Percentiles rank a stretch among this genome's conserved stretches.
Evolutionary conservation across 2,797 vertebrate genomes (phyloP).

Genomic region (Hoplostethus atlanticus): DNA sequence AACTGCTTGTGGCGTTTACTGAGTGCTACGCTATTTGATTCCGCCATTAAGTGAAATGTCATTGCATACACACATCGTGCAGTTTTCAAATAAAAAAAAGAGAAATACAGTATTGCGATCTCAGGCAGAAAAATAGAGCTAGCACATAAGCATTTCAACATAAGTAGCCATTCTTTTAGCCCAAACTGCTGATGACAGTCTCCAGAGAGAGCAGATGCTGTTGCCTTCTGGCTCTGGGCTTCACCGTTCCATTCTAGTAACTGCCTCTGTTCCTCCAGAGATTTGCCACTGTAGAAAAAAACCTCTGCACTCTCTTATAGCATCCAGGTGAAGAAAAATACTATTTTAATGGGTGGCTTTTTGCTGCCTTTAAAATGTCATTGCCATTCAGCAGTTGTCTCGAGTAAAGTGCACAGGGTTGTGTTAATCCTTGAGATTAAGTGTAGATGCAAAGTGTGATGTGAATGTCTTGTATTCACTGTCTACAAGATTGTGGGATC

Average conservation of each 20-base stretch:
- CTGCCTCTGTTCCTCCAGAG: slow-evolving; percentile 71
- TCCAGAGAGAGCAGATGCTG: slow-evolving; percentile 80
- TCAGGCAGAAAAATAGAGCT: slow-evolving; percentile 39
- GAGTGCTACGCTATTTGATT: slow-evolving; percentile 65
- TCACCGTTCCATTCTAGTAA: slow-evolving; percentile 77
- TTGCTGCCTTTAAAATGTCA: slow-evolving; percentile 55
- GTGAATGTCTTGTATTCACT: slow-evolving; percentile 15
- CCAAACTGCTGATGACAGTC: slow-evolving; percentile 79
- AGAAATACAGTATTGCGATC: slow-evolving; percentile 33
- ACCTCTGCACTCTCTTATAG: slow-evolving; percentile 49
- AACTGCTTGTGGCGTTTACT: slow-evolving; percentile 73
- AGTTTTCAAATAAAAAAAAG: slow-evolving; percentile 65
- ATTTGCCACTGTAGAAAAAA: slow-evolving; percentile 74
- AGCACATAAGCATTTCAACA: slow-evolving; percentile 62
- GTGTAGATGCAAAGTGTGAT: slow-evolving; percentile 29
- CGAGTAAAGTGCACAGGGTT: slow-evolving; percentile 26
- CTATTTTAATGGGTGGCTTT: slow-evolving; percentile 54
- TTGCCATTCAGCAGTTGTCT: slow-evolving; percentile 49
- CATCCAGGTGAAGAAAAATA: slow-evolving; percentile 66
- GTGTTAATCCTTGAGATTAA: slow-evolving; percentile 64
- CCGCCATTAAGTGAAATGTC: slow-evolving; percentile 69
- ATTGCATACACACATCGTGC: slow-evolving; percentile 59
- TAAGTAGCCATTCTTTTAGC: slow-evolving; percentile 69
- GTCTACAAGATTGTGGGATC: slow-evolving; percentile 31
- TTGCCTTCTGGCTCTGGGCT: slow-evolving; percentile 79